Base-by-base conservation (phyloP, 2,113 vertebrate genomes). In the Hippocampus comes region DNA sequence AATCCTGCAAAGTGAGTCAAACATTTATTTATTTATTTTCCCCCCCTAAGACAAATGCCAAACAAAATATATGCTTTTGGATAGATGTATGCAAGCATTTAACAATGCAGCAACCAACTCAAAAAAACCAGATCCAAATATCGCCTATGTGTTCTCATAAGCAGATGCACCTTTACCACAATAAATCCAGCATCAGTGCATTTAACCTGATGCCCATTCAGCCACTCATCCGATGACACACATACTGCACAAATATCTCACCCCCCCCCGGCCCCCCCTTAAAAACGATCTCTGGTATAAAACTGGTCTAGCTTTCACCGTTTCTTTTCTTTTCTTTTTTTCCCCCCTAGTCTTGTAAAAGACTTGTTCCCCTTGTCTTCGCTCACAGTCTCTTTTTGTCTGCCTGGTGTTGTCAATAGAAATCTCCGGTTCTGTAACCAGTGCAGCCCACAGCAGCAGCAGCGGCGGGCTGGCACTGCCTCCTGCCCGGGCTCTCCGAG, bases 121-220 rank as follows among this genome's bases (percentile, higher is more conserved):
- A 60, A 55, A 53, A 74, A 72, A 72, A 60, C 68, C 43, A 81
- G 79, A 67, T 71, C 63, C 41, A 55, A 55, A 55, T 55, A 55
- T 55, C 15, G 18, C 17, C 18, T 20, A n/a, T 75, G 64, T 79
- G 48, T 73, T 74, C 53, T 63, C 70, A 79, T n/a, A 61, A 81
- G 72, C 56, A 76, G 77, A 84, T 76, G 63, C 76, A 78, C 68
- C 78, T 83, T 72, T 25, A 56, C 68, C 78, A 48, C 56, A 68
- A 72, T 55, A 72, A 63, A 64, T 57, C 65, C 42, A 72, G 80
- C 53, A 43, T 68, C 68, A 66, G 49, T 66, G 78, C 65, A 73
- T 88, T 88, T 79, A 90, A 89, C 87, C 88, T 88, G 86, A 87
- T 91, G 91, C 87, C 90, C 67, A 66, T 84, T 80, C 82, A 86